phyloP scores from a whole-genome alignment of 2,797 vertebrate genomes.

The Avahi laniger region DNA sequence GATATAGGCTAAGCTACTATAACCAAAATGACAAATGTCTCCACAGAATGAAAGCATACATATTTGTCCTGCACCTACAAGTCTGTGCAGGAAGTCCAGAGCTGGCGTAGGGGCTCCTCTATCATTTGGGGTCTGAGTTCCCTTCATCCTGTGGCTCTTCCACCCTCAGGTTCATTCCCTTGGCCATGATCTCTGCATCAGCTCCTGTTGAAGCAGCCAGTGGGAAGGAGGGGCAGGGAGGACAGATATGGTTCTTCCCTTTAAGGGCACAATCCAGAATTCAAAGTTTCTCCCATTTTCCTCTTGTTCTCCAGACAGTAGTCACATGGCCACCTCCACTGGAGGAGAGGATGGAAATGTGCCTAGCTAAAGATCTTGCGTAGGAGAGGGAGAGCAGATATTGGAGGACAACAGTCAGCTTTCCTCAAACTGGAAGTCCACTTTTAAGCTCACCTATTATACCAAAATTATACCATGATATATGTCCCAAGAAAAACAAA shows the following conservation, averaged over 20 bases:
- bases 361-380: rapidly evolving
- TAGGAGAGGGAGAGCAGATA: neutral
- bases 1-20: neutral
- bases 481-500: neutral
- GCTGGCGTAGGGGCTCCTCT: neutral
- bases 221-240: too few species aligned
- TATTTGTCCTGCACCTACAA: rapidly evolving
- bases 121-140: neutral
- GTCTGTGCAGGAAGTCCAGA: rapidly evolving
- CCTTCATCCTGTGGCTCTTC: neutral
- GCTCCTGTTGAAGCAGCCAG: neutral
- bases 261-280: neutral
- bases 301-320: neutral
- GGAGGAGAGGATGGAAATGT: rapidly evolving
- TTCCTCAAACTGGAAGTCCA: neutral
- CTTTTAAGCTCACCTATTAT: neutral
- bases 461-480: too few species aligned
- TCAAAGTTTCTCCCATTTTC: neutral
- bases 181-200: neutral
- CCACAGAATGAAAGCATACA: rapidly evolving
- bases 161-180: too few species aligned
- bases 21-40: rapidly evolving
- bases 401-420: neutral
- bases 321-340: rapidly evolving
- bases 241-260: too few species aligned